Conservation (phyloP, 2,888 invertebrate species). For the Drosophila limbata region DNA sequence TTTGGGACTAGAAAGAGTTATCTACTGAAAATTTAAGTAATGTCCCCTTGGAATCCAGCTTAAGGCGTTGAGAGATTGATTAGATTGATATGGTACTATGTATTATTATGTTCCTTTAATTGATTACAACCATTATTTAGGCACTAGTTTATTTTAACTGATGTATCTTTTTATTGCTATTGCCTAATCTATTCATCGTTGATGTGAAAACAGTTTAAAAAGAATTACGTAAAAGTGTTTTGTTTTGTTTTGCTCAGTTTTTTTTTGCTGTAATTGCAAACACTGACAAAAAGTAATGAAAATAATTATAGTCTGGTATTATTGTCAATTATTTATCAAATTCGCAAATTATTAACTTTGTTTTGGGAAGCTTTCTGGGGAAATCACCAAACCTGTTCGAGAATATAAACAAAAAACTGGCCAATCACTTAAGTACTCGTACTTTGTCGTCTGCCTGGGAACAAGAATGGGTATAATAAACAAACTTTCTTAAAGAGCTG, state of each 20-base stretch:
- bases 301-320: conserved; percentile 18
- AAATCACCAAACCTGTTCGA: conserved; percentile 29
- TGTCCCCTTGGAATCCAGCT: not conserved
- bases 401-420: conserved; percentile 13
- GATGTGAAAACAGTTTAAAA: conserved; percentile 29
- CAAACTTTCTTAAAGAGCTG: conserved; percentile 54
- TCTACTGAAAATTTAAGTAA: not conserved
- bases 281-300: conserved; percentile 12
- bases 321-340: conserved; percentile 19
- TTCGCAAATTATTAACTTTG: conserved; percentile 18
- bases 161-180: conserved; percentile 32
- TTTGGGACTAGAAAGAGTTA: conserved; percentile 7
- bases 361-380: conserved; percentile 32
- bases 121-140: conserved; percentile 18
- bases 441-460: conserved; percentile 17
- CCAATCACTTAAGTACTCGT: not conserved
- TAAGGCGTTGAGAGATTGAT: not conserved
- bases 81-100: not conserved
- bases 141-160: conserved; percentile 16
- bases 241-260: not conserved
- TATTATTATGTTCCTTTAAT: conserved; percentile 8
- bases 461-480: conserved; percentile 34
- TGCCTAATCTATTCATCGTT: conserved; percentile 37
- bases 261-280: conserved; percentile 8
- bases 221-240: conserved; percentile 27